Conservation (phyloP, 2,888 invertebrate species). For the Ophion obscuratus region DNA sequence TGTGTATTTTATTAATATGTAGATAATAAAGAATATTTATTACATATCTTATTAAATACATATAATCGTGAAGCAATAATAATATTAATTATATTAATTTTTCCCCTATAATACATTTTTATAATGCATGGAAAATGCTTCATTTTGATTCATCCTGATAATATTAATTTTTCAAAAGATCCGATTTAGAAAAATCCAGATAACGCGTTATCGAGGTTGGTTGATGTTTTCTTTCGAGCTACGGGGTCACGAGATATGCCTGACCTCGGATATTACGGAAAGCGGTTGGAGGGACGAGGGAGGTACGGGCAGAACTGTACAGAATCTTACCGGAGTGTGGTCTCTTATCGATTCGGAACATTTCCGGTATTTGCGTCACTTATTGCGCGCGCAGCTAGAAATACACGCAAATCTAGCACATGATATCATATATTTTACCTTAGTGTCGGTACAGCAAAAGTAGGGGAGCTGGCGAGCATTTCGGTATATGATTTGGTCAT, state of each 20-base stretch:
- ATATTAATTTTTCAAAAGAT: background rate
- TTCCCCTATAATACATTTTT: background rate
- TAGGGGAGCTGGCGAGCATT: too few species aligned
- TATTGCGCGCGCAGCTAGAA: constrained; percentile 13
- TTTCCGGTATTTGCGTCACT: constrained; percentile 50
- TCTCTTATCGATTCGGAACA: constrained; percentile 56
- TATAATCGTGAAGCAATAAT: background rate
- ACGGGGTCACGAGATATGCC: constrained; percentile 7
- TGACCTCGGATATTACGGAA: constrained; percentile 33
- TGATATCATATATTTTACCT: background rate
- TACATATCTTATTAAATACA: background rate
- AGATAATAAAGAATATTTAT: background rate
- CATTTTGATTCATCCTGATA: background rate
- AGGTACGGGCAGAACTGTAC: background rate
- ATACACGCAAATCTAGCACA: background rate
- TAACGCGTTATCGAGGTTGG: background rate
- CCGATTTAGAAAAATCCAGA: background rate
- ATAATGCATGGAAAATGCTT: background rate
- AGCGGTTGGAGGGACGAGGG: background rate
- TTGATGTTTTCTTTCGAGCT: background rate
- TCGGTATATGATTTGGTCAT: too few species aligned
- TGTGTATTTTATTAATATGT: too few species aligned
- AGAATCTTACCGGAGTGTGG: background rate
- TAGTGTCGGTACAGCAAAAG: too few species aligned
- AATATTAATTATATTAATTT: background rate